A percentile compares a stretch with the other conserved stretches of the same genome.
Conservation (phyloP, 1,140 invertebrate genomes). For the Oryzaephilus surinamensis region DNA sequence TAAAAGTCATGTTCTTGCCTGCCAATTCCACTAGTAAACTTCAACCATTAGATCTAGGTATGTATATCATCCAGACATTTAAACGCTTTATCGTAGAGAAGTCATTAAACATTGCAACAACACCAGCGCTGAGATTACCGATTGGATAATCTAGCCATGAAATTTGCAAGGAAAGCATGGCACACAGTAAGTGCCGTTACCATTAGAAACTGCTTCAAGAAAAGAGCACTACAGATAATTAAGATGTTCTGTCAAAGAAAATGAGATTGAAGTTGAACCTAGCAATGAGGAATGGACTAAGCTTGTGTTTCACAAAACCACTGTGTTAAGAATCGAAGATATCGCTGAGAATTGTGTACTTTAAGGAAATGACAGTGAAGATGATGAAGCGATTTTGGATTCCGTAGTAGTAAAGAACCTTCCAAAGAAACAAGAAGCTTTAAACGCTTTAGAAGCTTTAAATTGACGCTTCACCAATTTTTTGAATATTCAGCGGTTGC, state of each 20-base stretch:
- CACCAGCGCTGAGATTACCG: constrained; percentile 1
- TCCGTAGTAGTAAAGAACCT: no score
- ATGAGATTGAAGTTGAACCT: constrained; percentile 16
- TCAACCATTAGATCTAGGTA: constrained; percentile 6
- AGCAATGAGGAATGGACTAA: constrained; percentile 18
- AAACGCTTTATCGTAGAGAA: constrained; percentile 3
- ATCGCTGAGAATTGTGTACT: constrained; percentile 3
- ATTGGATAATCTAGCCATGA: constrained; percentile 20
- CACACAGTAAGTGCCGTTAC: constrained; percentile 18
- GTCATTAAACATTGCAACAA: constrained; percentile 5
- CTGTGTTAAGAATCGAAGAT: not conserved
- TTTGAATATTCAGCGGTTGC: no score
- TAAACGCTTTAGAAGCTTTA: no score
- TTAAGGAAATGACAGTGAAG: constrained; percentile 2
- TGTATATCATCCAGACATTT: constrained; percentile 2
- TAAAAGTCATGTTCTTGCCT: constrained; percentile 6
- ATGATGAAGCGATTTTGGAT: no score
- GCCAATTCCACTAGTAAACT: constrained; percentile 3
- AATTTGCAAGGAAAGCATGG: constrained; percentile 22
- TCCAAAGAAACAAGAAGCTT: no score
- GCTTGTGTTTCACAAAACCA: constrained; percentile 8
- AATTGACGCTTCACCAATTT: no score
- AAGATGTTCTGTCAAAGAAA: constrained; percentile 12
- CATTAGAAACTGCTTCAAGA: constrained; percentile 23
- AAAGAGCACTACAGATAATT: constrained; percentile 15